Percentiles rank a stretch among this genome's conserved stretches.
Conservation (phyloP, 2,888 invertebrate genomes). For the Caenorhabditis sulstoni region DNA sequence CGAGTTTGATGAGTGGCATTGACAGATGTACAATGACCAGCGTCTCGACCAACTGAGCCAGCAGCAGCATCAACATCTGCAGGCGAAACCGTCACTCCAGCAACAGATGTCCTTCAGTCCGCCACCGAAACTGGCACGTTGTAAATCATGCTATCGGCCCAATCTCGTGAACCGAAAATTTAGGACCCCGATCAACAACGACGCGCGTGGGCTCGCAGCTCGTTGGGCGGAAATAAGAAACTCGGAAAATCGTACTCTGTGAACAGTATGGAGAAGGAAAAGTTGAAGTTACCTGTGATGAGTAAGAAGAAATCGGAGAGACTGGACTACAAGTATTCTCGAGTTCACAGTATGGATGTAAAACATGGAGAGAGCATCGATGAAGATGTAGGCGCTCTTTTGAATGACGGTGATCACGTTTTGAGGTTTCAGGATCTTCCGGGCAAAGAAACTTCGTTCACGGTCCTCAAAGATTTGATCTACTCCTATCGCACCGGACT, state of each 20-base stretch:
- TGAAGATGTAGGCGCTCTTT: slow-evolving; percentile 17
- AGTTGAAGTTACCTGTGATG: slow-evolving; percentile 75
- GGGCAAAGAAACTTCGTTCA: slow-evolving; percentile 60
- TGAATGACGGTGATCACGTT: neutral
- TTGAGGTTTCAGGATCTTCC: slow-evolving; percentile 56
- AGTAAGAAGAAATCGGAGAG: slow-evolving; percentile 75
- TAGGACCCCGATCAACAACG: slow-evolving; percentile 69
- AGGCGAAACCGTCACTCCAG: slow-evolving; percentile 56
- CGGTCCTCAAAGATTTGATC: slow-evolving; percentile 68
- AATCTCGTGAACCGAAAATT: slow-evolving; percentile 25
- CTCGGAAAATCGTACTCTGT: slow-evolving; percentile 79
- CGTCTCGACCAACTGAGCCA: slow-evolving; percentile 68
- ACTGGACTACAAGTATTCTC: slow-evolving; percentile 69
- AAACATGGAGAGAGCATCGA: slow-evolving; percentile 53
- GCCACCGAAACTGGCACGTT: slow-evolving; percentile 48
- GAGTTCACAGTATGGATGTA: slow-evolving; percentile 54
- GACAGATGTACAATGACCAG: slow-evolving; percentile 74
- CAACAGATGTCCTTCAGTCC: slow-evolving; percentile 61
- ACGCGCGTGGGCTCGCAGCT: slow-evolving; percentile 77
- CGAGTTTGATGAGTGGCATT: slow-evolving; percentile 2
- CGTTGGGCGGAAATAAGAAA: slow-evolving; percentile 72
- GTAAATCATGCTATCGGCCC: slow-evolving; percentile 33
- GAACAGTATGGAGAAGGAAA: slow-evolving; percentile 72
- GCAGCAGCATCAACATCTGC: slow-evolving; percentile 44
- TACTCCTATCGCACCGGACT: slow-evolving; percentile 71